Base-by-base conservation (phyloP, 1,140 invertebrate species). In the Macrotrachela quadricornifera region DNA sequence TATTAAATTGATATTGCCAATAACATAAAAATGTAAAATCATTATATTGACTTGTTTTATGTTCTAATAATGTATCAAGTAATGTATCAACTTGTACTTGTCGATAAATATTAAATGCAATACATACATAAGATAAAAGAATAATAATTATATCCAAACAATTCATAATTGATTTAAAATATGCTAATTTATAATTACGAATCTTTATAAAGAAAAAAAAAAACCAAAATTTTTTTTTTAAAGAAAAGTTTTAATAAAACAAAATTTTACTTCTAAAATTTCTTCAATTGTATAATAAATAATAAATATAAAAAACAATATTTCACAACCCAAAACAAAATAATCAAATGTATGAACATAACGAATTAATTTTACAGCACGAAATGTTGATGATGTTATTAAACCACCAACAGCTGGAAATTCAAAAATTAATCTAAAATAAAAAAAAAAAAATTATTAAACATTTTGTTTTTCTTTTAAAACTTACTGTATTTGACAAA, bases 391-490 rank as follows among this genome's bases (percentile, higher is more conserved):
- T 0, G 74, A 76, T 14, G 79, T 73, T 30, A 80, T 68, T 30
- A 79, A 71, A 13, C 79, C 79, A 18, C 80, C 80, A n/a, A 77
- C 79, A 10, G 79, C 73, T 14, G 80, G 78, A 61, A 80, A 75
- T 66, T 82, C 79, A 52, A 79, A 74, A 21, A 77, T 62, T 30
- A 80, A 60, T 60, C 78, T 41, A 41, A 49, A 64, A 65, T 45
- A 51, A 41, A 47, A 16, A 36, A 42, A 11, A 49, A 49, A 18
- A 36, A 10, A 21, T 17, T 11, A 15, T 15, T 17, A 36, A 39
- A 1, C 12, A 6, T 17, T 38, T 6, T 49, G 9, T 3, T 4
- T 30, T 30, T 30, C 21, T 4, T 30, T 30, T 2, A 30, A 30
- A 30, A 30, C 48, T 49, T 46, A 55, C 21, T 30, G 21, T 4